These are phyloP conservation scores for Limnephilus marmoratus DNA, from an alignment of 2,888 invertebrate species.

Conservation along the genomic window DNA sequence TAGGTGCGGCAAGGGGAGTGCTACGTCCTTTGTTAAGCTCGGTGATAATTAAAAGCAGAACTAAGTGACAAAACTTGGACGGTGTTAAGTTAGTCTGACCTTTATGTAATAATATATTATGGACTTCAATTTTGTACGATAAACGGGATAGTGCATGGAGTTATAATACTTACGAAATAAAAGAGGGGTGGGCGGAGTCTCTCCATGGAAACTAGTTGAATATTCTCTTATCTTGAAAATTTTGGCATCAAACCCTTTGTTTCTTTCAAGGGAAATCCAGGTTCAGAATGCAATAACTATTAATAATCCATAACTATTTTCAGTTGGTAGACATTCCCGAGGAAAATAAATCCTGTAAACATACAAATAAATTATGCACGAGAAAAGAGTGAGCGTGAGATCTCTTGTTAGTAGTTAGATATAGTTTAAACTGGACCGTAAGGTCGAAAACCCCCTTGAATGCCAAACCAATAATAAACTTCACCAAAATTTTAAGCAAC, in stretches of 20 bases:
- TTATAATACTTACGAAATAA: neutral
- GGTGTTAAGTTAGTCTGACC: neutral
- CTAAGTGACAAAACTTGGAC: neutral
- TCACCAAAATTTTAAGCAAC: neutral
- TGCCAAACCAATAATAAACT: neutral
- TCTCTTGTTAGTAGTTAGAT: neutral
- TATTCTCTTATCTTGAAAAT: neutral
- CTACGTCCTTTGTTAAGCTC: neutral
- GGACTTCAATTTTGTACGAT: neutral
- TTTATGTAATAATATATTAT: neutral
- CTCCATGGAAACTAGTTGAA: neutral
- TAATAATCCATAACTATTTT: neutral
- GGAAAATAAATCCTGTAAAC: neutral
- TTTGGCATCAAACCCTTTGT: neutral
- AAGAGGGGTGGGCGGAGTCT: neutral
- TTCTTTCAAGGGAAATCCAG: neutral
- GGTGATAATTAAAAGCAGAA: neutral
- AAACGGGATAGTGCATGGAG: neutral
- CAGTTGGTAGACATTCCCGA: neutral
- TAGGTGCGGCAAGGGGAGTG: neutral
- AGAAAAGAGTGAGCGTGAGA: neutral
- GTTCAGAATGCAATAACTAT: too few species aligned
- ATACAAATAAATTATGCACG: neutral
- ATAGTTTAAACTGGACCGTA: neutral
- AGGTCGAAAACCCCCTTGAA: neutral